phyloP scores from a whole-genome alignment of 2,797 vertebrate genomes.

The Enteromius viviparus region DNA sequence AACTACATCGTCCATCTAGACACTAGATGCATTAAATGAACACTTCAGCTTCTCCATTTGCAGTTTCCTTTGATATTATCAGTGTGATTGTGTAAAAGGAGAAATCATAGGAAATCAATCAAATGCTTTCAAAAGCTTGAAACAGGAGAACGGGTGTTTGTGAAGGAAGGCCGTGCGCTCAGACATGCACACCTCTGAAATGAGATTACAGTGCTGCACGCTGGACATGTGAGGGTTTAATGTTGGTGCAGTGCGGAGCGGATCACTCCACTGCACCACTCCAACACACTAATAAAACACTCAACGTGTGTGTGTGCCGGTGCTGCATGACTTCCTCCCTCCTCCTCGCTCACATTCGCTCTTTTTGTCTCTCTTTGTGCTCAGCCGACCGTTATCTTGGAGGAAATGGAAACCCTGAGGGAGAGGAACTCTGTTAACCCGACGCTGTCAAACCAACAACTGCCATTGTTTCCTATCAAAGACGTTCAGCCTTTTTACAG shows the following conservation, averaged over 20 bases:
- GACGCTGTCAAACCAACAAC: conserved; percentile 14
- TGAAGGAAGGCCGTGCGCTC: neutral
- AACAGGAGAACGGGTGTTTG: neutral
- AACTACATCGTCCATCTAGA: neutral
- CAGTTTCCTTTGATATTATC: neutral
- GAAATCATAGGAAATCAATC: neutral
- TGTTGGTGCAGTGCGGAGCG: conserved; percentile 2
- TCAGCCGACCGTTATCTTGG: neutral
- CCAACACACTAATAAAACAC: conserved; percentile 29
- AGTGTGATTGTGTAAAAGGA: neutral
- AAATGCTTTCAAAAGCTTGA: neutral
- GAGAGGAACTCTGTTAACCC: conserved; percentile 9
- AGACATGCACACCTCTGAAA: neutral
- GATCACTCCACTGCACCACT: neutral
- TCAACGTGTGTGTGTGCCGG: neutral
- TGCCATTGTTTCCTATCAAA: conserved; percentile 21
- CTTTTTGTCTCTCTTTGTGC: conserved; percentile 5
- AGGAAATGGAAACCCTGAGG: conserved; percentile 35
- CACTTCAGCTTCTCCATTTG: neutral
- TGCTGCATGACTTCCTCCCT: neutral
- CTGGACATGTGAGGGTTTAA: conserved; percentile 1
- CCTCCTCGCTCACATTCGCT: neutral
- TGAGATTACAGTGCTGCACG: neutral
- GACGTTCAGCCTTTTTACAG: neutral
- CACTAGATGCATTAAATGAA: neutral